A percentile compares a stretch with the other conserved stretches of the same genome.
These are phyloP conservation scores for Falco berigora DNA, from an alignment of 2,797 vertebrate species.

Conservation along the genomic window DNA sequence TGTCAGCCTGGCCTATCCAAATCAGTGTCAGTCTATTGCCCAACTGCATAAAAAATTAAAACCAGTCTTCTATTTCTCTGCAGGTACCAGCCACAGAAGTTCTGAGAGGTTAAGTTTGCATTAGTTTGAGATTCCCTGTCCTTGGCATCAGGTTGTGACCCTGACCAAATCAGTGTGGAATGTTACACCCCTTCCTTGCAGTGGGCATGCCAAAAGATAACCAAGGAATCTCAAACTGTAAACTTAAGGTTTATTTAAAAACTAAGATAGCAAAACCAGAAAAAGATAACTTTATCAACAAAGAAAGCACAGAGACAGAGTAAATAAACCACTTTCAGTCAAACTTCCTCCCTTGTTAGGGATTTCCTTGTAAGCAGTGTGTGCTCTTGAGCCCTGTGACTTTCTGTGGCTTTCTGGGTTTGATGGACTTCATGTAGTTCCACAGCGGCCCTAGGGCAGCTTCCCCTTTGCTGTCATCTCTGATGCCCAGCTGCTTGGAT, in stretches of 20 bases:
- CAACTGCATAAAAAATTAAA: neutral
- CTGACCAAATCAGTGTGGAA: neutral
- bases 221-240: neutral
- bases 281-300: neutral
- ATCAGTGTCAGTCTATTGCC: neutral
- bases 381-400: neutral
- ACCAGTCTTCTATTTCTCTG: neutral
- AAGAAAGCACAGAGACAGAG: neutral
- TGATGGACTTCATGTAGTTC: neutral
- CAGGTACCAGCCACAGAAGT: neutral
- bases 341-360: neutral
- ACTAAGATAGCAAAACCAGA: neutral
- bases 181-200: neutral
- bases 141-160: neutral
- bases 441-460: neutral
- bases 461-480: neutral
- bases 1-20: neutral
- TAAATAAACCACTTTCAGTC: neutral
- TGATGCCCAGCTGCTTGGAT: neutral
- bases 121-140: neutral
- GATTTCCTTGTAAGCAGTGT: neutral
- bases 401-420: neutral
- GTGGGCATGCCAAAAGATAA: neutral
- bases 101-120: neutral
- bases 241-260: neutral